Evolutionary conservation across 1,140 invertebrate species (phyloP).

Genomic region (Musca vetustissima): DNA sequence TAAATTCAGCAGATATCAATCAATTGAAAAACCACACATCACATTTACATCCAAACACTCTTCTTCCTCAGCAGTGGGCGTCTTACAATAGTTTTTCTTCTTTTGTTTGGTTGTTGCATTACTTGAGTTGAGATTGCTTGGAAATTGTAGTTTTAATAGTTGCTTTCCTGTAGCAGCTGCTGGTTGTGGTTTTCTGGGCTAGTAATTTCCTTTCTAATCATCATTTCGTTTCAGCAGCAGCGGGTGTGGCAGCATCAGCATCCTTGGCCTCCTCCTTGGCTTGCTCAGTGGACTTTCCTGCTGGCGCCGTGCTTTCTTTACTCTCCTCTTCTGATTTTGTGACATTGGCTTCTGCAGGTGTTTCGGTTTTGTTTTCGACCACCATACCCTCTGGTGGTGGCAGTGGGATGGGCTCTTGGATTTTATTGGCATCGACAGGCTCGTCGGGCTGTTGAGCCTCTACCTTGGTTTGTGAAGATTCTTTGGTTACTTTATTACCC

Average conservation of each 20-base stretch:
- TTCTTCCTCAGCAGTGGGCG: too few species aligned
- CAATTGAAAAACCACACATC: too few species aligned
- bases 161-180: not conserved
- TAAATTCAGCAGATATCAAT: too few species aligned
- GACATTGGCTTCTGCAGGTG: not conserved
- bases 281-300: not conserved
- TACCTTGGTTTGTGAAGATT: not conserved
- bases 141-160: not conserved
- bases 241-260: conserved; percentile 22
- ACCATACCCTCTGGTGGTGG: conserved; percentile 37
- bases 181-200: too few species aligned
- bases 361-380: not conserved
- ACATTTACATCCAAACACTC: too few species aligned
- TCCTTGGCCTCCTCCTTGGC: conserved; percentile 29
- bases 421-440: conserved; percentile 46
- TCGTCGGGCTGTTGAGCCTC: conserved; percentile 26
- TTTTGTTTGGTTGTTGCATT: too few species aligned
- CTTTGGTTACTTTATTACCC: not conserved
- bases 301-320: conserved; percentile 13
- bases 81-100: too few species aligned
- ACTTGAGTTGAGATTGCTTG: not conserved
- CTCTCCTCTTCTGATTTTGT: not conserved
- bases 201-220: conserved; percentile 31
- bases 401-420: conserved; percentile 47
- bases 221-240: conserved; percentile 41